Evolutionary conservation across 2,113 vertebrate genomes (phyloP).

Genomic region (Phyllostomus discolor): DNA sequence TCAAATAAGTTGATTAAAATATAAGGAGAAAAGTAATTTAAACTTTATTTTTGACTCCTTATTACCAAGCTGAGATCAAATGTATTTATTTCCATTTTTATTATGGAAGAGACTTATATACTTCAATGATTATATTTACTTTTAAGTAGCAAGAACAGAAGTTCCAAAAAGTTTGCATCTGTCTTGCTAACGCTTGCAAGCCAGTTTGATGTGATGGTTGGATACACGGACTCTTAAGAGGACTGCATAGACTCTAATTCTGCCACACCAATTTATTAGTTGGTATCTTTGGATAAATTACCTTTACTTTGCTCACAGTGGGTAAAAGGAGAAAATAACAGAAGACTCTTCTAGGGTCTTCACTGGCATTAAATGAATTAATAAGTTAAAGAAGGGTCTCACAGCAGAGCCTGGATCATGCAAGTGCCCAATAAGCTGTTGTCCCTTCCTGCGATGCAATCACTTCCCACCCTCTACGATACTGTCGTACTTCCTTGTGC

Average conservation of each 20-base stretch:
- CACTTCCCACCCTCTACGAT: background rate
- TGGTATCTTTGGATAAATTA: background rate
- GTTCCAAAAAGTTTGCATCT: constrained; percentile 14
- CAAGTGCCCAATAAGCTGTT: background rate
- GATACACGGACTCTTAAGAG: background rate
- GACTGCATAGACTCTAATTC: background rate
- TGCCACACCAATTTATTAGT: background rate
- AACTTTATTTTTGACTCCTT: background rate
- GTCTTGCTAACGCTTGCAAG: background rate
- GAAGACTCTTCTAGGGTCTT: background rate
- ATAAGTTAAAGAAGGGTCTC: background rate
- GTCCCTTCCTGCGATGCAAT: background rate
- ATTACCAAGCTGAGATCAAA: constrained; percentile 23
- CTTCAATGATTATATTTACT: background rate
- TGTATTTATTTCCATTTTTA: background rate
- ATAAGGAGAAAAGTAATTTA: constrained; percentile 31
- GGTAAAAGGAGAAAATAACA: background rate
- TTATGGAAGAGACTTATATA: background rate
- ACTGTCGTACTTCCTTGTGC: background rate
- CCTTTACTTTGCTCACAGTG: background rate
- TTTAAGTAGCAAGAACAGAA: constrained; percentile 45
- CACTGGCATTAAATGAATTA: background rate
- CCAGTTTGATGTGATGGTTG: background rate
- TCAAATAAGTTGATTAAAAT: constrained; percentile 27
- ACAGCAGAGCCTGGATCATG: background rate